Evolutionary conservation across 2,888 invertebrate species (phyloP).

Genomic region (Acleris holmiana): DNA sequence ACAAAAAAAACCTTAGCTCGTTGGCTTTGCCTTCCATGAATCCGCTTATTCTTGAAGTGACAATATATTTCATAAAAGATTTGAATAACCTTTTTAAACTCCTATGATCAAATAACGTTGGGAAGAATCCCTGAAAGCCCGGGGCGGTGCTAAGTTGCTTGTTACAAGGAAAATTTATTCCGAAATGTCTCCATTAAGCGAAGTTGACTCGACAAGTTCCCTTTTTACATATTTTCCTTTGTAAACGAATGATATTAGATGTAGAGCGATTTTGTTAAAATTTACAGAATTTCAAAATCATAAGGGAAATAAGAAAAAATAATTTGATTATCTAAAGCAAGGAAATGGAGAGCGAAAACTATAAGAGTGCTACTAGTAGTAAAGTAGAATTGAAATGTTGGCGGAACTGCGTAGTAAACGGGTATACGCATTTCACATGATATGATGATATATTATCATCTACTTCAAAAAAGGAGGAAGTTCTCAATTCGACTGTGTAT

Average conservation of each 20-base stretch:
- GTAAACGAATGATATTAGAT: constrained; percentile 19
- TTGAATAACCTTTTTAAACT: background rate
- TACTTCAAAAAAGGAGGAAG: no score
- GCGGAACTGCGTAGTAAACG: no score
- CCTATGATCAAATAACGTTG: background rate
- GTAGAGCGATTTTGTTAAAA: constrained; percentile 26
- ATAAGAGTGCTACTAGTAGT: no score
- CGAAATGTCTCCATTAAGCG: constrained; percentile 19
- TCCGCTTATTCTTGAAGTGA: no score
- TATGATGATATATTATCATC: no score
- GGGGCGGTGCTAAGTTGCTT: constrained; percentile 7
- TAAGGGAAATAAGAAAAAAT: background rate
- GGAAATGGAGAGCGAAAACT: no score
- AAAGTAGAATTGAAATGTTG: no score
- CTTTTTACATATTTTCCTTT: constrained; percentile 30
- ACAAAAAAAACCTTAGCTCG: no score
- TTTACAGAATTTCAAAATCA: background rate
- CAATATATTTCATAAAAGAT: background rate
- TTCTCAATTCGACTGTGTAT: no score
- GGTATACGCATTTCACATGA: no score
- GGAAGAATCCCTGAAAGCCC: background rate
- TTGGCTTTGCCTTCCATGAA: no score
- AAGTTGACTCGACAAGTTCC: constrained; percentile 20
- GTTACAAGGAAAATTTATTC: constrained; percentile 19
- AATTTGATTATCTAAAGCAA: no score